Evolutionary conservation across 2,113 vertebrate genomes (phyloP).

Genomic region (Cairina moschata): DNA sequence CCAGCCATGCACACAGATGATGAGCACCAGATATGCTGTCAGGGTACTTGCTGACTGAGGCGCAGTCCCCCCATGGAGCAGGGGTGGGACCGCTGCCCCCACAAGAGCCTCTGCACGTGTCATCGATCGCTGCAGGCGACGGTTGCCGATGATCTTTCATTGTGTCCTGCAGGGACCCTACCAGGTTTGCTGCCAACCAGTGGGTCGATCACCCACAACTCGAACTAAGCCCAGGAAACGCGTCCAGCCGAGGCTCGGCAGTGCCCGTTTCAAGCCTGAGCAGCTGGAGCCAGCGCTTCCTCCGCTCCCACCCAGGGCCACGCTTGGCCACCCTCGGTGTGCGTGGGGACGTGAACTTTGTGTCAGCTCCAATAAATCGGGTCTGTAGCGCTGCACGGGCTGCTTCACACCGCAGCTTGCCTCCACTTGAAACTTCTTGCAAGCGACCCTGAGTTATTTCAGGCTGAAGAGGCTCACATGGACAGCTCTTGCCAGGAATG

Average conservation of each 20-base stretch:
- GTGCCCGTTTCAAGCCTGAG: rapidly evolving
- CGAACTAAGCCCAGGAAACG: not conserved
- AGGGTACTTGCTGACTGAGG: not conserved
- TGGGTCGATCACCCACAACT: rapidly evolving
- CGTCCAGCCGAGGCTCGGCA: rapidly evolving
- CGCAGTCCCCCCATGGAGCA: not conserved
- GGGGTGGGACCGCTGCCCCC: not conserved
- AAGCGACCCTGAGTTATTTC: not conserved
- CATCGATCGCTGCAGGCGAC: not conserved
- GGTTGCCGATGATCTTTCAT: not conserved
- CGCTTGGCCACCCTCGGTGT: not conserved
- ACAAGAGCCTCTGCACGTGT: not conserved
- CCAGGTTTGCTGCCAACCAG: not conserved
- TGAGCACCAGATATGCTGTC: not conserved
- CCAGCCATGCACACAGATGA: rapidly evolving
- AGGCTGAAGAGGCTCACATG: not conserved
- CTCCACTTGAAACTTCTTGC: not conserved
- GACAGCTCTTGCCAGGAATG: rapidly evolving
- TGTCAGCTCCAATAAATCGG: not conserved
- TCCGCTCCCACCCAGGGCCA: rapidly evolving
- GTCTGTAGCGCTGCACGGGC: rapidly evolving
- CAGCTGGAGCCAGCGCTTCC: not conserved
- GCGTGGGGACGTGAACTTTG: not conserved
- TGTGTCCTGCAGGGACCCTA: not conserved
- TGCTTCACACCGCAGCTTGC: not conserved